phyloP scores from a whole-genome alignment of 92 coral and sea anemone species.

The Heliopora coerulea region DNA sequence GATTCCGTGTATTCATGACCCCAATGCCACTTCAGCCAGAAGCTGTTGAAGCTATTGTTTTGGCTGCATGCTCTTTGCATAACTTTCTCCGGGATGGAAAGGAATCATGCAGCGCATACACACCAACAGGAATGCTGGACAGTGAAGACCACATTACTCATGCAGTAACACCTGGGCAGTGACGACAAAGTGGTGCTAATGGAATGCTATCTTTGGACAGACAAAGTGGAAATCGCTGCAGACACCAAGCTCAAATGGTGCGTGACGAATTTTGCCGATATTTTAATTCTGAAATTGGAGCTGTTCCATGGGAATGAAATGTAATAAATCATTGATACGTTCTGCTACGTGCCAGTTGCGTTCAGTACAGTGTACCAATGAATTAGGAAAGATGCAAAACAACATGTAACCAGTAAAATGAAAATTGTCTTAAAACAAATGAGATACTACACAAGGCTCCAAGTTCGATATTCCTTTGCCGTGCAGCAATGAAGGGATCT shows the following conservation, averaged over 20 bases:
- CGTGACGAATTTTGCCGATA: slow-evolving; percentile 26
- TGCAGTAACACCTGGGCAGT: slow-evolving; percentile 26
- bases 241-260: slow-evolving; percentile 11
- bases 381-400: not conserved
- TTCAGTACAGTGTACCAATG: not conserved
- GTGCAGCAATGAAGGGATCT: slow-evolving; percentile 35
- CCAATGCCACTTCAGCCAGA: slow-evolving; percentile 18
- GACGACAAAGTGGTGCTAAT: slow-evolving; percentile 5
- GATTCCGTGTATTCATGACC: slow-evolving; percentile 19
- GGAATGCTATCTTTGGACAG: slow-evolving; percentile 1
- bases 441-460: not conserved
- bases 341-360: not conserved
- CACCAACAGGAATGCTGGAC: slow-evolving; percentile 3
- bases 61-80: too few species aligned
- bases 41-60: slow-evolving; percentile 7
- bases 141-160: slow-evolving; percentile 23
- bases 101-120: slow-evolving; percentile 6
- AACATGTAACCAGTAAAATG: not conserved
- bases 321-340: not conserved
- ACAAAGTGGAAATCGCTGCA: slow-evolving; percentile 17
- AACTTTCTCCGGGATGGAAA: slow-evolving; percentile 10
- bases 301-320: slow-evolving; percentile 29
- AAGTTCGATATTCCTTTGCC: slow-evolving; percentile 43
- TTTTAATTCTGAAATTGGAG: slow-evolving; percentile 30
- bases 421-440: not conserved